Percentiles rank a stretch among this genome's conserved stretches.
phyloP scores from a whole-genome alignment of 2,797 vertebrate genomes.

The Gobionotothen gibberifrons region DNA sequence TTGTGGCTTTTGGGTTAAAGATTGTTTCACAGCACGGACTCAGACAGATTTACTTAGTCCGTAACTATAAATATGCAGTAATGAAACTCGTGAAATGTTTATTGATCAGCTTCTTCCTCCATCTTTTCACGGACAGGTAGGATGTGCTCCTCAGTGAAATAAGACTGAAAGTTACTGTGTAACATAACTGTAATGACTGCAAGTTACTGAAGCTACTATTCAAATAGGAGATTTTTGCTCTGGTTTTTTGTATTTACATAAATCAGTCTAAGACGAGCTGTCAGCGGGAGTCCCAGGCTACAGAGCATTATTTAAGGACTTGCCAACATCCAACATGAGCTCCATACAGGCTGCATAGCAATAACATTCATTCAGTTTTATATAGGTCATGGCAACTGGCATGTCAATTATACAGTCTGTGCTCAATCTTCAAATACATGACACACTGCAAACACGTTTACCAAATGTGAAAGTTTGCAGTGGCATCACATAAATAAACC shows the following conservation, averaged over 20 bases:
- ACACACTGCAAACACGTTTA: slow-evolving; percentile 4
- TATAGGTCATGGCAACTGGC: slow-evolving; percentile 58
- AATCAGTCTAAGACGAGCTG: slow-evolving; percentile 51
- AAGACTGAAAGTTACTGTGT: slow-evolving; percentile 34
- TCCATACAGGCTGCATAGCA: slow-evolving; percentile 34
- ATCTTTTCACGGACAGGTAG: slow-evolving; percentile 62
- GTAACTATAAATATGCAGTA: slow-evolving; percentile 75
- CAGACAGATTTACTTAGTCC: slow-evolving; percentile 64
- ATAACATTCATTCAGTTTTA: slow-evolving; percentile 44
- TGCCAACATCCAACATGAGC: slow-evolving; percentile 41
- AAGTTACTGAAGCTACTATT: slow-evolving; percentile 41
- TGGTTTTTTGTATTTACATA: slow-evolving; percentile 60
- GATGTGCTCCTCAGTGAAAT: slow-evolving; percentile 51
- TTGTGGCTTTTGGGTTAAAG: slow-evolving; percentile 52
- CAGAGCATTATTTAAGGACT: slow-evolving; percentile 30
- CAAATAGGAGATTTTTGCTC: slow-evolving; percentile 48
- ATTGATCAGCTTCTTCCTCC: slow-evolving; percentile 54
- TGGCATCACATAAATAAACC: slow-evolving; percentile 2
- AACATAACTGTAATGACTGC: slow-evolving; percentile 53
- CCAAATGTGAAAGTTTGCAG: slow-evolving; percentile 10
- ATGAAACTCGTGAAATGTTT: slow-evolving; percentile 74
- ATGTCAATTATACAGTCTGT: slow-evolving; percentile 33
- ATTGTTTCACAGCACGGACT: slow-evolving; percentile 44
- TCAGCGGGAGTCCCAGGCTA: slow-evolving; percentile 29
- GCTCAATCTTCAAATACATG: slow-evolving; percentile 33